Evolutionary conservation across 2,113 vertebrate genomes (phyloP), one percentile per base, ranked within the genome.

Genomic region (Muntiacus muntjak): DNA sequence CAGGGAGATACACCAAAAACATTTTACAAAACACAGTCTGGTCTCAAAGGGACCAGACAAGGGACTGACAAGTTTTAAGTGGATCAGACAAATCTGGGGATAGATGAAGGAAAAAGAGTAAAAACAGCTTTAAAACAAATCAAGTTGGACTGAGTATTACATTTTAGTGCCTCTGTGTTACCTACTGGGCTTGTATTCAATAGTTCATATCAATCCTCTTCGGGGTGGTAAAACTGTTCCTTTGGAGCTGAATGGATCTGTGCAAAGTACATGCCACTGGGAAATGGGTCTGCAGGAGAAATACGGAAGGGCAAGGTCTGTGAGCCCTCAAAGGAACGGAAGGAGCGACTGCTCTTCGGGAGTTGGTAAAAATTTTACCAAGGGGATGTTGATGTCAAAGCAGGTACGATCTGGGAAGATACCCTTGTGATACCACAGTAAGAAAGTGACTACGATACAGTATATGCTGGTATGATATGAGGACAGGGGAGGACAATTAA

Each of bases 41-140:
- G 33, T 83, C 82, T 97, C 62, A 74, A 54, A 64, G 82, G 45
- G n/a, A n/a, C n/a, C n/a, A n/a, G n/a, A n/a, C n/a, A n/a, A n/a
- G n/a, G n/a, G n/a, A 60, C 62, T 78, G 67, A 40, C 8, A 93
- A n/a, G 30, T 96, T 95, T 95, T 94, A 94, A 95, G 45, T 52
- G 40, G 16, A 97, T 81, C 58, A 36, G 76, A 30, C n/a, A 84
- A 57, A 87, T 60, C 45, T 87, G 62, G 87, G 93, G 78, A 50
- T 74, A 36, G 86, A 81, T 54, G 71, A 93, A 96, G 50, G 21
- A 83, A 82, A 82, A 97, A 79, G 45, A 84, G 12, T 87, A 87
- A 95, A 85, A 96, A 62, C 3, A 91, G 57, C 25, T 94, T 82
- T 88, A 60, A 90, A 81, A 52, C 40, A 50, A 58, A 45, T 87